Base-by-base conservation (phyloP, 2,888 invertebrate species). In the Baronia brevicornis region DNA sequence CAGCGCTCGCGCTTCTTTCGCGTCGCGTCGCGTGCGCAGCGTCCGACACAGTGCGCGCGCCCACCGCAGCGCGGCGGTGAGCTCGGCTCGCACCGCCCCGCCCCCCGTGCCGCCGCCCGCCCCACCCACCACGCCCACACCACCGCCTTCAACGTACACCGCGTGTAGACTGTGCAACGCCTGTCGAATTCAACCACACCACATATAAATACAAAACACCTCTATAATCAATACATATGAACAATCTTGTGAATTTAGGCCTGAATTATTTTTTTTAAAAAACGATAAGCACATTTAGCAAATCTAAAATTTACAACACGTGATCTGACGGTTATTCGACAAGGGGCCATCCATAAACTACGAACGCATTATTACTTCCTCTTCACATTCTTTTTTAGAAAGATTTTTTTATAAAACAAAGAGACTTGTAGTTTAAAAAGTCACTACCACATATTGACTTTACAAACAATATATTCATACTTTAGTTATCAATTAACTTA, bases 121-220 rank as follows among this genome's bases (percentile, higher is more conserved):
- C 36, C 41, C 93, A 71, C 94, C 94, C 21, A 38, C 41, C 10
- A 44, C 52, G 1, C 94, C 94, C 17, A 94, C 94, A 69, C 95
- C 95, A 9, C 55, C 61, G 6, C 96, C 96, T 72, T 97, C 96
- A 54, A 96, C 95, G 66, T 96, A 93, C 90, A 97, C 96, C 48
- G 94, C 91, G 84, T 96, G 96, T 39, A 97, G 84, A 43, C 95
- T 95, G 74, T 93, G 93, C 56, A 96, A 88, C 12, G 95, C 94
- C 89, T 96, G 85, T 22, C 86, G 5, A 24, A 37, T 5, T 28
- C 18, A 38, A 18, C 28, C 9, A 9, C 6, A 10, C 18, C 4
- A 6, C 24, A 14, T 20, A 19, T 13, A 20, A 17, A 15, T 17
- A 4, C 6, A 14, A n/a, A n/a, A n/a, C n/a, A n/a, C n/a, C n/a